Conservation (phyloP, 2,888 invertebrate species). For the Chrysotoxum bicinctum region DNA sequence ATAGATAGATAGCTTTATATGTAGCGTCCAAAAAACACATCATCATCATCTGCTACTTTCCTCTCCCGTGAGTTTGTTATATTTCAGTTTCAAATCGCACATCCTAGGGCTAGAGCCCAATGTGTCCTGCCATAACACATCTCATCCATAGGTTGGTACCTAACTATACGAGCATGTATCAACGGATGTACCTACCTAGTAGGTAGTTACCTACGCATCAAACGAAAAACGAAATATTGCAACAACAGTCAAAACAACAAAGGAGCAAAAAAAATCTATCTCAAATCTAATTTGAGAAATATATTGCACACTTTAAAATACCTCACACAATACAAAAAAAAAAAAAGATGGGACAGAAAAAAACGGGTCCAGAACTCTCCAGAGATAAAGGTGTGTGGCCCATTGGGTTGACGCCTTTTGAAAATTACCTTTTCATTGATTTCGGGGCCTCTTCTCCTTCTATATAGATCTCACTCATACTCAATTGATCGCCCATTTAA, state of each 20-base stretch:
- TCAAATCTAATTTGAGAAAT: constrained; percentile 69
- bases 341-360: constrained; percentile 9
- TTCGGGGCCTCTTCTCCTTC: constrained; percentile 61
- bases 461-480: constrained; percentile 42
- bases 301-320: constrained; percentile 62
- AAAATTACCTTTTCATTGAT: constrained; percentile 75
- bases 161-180: background rate
- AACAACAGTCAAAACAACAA: constrained; percentile 22
- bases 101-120: constrained; percentile 31
- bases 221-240: constrained; percentile 22
- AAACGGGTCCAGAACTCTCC: constrained; percentile 9
- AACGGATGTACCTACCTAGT: background rate
- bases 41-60: constrained; percentile 50
- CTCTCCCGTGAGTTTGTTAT: background rate
- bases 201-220: constrained; percentile 12
- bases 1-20: constrained; percentile 31
- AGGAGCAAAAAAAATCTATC: constrained; percentile 8
- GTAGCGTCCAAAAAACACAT: constrained; percentile 14
- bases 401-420: constrained; percentile 75
- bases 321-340: constrained; percentile 9
- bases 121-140: constrained; percentile 53
- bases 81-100: constrained; percentile 50
- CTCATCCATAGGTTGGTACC: background rate
- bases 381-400: constrained; percentile 73
- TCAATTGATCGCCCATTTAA: constrained; percentile 42